phyloP scores from a whole-genome alignment of 2,113 vertebrate species.

The Prolemur simus region DNA sequence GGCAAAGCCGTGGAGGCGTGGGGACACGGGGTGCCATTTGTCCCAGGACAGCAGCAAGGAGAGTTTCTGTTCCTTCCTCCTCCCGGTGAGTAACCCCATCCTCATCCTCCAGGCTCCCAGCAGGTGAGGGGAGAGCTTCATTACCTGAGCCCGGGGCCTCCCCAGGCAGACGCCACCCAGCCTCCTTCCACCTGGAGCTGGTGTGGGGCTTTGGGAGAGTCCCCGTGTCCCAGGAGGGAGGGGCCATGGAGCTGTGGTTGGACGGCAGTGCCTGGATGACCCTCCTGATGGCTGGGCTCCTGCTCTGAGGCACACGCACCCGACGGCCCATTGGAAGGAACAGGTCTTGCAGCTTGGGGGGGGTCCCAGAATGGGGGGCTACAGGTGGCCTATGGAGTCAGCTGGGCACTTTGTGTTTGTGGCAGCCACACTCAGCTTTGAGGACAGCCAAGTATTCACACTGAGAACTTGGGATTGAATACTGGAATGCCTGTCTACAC shows the following conservation, averaged over 20 bases:
- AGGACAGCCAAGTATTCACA: neutral
- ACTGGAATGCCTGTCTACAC: neutral
- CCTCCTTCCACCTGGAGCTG: neutral
- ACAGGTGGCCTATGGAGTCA: no score
- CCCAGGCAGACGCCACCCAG: neutral
- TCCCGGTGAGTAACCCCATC: no score
- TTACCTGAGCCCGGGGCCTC: neutral
- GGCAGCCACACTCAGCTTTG: neutral
- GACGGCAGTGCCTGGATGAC: neutral
- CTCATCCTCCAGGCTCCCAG: neutral
- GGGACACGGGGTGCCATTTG: accelerated
- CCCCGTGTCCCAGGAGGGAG: neutral
- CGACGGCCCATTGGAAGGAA: neutral
- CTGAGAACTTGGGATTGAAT: neutral
- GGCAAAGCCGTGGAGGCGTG: neutral
- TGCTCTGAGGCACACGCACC: accelerated
- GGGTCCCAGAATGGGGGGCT: accelerated
- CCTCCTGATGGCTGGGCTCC: neutral
- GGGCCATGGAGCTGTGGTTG: neutral
- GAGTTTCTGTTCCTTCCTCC: neutral
- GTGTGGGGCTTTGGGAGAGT: neutral
- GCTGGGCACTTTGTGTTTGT: neutral
- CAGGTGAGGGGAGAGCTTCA: no score
- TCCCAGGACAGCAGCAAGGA: neutral
- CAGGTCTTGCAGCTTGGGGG: neutral